Conservation (phyloP, 2,113 vertebrate species). For the Thomomys bottae region DNA sequence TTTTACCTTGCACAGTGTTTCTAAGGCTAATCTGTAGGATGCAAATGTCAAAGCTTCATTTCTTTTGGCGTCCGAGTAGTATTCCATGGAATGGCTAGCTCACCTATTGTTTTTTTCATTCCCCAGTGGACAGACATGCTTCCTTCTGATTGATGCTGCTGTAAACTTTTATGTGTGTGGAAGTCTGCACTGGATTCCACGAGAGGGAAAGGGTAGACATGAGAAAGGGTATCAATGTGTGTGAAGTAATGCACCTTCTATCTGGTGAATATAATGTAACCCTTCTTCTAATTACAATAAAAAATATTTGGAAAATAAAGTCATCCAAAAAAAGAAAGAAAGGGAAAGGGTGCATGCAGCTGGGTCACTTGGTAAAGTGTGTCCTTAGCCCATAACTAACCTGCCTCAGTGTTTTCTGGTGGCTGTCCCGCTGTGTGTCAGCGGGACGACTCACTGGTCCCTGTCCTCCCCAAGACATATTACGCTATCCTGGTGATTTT, state of each 20-base stretch:
- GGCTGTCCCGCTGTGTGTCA: not conserved
- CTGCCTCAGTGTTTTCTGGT: not conserved
- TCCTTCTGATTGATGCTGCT: not conserved
- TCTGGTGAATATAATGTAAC: no score
- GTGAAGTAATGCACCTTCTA: no score
- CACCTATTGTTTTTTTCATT: not conserved
- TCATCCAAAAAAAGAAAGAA: no score
- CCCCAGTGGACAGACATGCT: not conserved
- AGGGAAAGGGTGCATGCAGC: not conserved
- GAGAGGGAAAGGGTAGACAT: not conserved
- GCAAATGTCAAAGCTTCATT: not conserved
- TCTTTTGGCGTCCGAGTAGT: not conserved
- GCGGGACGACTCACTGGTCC: not conserved
- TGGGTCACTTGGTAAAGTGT: not conserved
- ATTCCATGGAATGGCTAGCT: fast-evolving
- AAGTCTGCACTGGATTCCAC: not conserved
- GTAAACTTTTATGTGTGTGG: not conserved
- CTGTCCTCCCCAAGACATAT: not conserved
- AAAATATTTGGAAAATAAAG: no score
- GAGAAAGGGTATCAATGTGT: no score
- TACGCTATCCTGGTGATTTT: not conserved
- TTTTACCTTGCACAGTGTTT: not conserved
- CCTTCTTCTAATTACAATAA: no score
- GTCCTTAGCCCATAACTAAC: not conserved
- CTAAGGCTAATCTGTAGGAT: not conserved